Evolutionary conservation across 2,797 vertebrate genomes (phyloP), one percentile per base, ranked within the genome.

Genomic region (Brotula barbata): DNA sequence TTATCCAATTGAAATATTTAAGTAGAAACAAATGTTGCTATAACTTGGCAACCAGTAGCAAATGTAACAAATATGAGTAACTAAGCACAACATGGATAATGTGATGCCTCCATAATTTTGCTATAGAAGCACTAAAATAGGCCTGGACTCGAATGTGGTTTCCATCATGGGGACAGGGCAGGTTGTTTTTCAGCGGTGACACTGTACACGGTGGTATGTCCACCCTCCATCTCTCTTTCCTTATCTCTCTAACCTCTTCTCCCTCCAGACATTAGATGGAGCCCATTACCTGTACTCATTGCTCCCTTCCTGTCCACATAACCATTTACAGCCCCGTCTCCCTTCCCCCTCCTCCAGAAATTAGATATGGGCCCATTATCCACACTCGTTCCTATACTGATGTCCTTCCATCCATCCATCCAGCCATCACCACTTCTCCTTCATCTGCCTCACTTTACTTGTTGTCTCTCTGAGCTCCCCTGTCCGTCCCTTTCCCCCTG

Each of bases 201-300:
- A n/a, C n/a, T n/a, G n/a, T n/a, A n/a, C n/a, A n/a, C n/a, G n/a
- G n/a, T n/a, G n/a, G n/a, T n/a, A n/a, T n/a, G 28, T 43, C 55
- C n/a, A 49, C 70, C 45, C 43, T 55, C 65, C 47, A 48, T 74
- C 52, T 54, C 33, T 64, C 23, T 64, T 28, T 71, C 8, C 66
- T 66, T 72, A 78, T 75, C 73, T 71, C 37, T 68, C 44, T 54
- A 83, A 77, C 67, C 61, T 78, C 52, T 72, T 67, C 53, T 72
- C 71, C 63, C 70, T 62, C 50, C 66, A 79, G 76, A 72, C 76
- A 75, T 71, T 71, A 77, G 70, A 77, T 66, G 61, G 58, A 80
- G 65, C 68, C 63, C 65, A 79, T 85, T 86, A 85, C 76, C 72
- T 77, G 25, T 39, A 55, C 51, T 76, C 75, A 57, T 66, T 64